Evolutionary conservation across 2,113 vertebrate genomes (phyloP).

Genomic region (Hemicordylus capensis): DNA sequence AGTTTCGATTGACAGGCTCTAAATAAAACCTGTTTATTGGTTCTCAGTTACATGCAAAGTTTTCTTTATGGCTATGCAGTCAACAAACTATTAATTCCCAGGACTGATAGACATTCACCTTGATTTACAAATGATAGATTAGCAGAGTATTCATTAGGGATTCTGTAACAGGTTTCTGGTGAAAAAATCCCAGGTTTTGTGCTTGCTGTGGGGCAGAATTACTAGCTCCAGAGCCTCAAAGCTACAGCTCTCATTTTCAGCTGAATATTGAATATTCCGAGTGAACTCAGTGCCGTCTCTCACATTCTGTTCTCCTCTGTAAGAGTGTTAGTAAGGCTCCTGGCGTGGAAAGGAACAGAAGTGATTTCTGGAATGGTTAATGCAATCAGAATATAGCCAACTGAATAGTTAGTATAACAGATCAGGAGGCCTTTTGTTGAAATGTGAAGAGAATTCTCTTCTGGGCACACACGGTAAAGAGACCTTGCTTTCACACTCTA

Average conservation of each 20-base stretch:
- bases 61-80: slow-evolving; percentile 27
- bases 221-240: slow-evolving; percentile 46
- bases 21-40: slow-evolving; percentile 39
- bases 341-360: slow-evolving; percentile 32
- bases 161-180: slow-evolving; percentile 55
- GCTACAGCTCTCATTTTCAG: slow-evolving; percentile 53
- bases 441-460: background rate
- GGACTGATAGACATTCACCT: slow-evolving; percentile 55
- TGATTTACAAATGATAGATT: slow-evolving; percentile 60
- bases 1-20: background rate
- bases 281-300: slow-evolving; percentile 48
- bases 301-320: slow-evolving; percentile 42
- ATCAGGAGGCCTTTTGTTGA: background rate
- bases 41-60: slow-evolving; percentile 29
- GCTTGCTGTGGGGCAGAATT: slow-evolving; percentile 47
- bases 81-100: slow-evolving; percentile 44
- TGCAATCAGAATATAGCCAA: slow-evolving; percentile 26
- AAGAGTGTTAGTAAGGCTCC: slow-evolving; percentile 48
- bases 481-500: background rate
- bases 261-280: slow-evolving; percentile 62
- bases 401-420: background rate
- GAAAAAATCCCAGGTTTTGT: slow-evolving; percentile 43
- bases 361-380: slow-evolving; percentile 43
- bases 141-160: slow-evolving; percentile 49
- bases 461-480: background rate